These are phyloP conservation scores for Lycophotia porphyrea DNA, from an alignment of 2,888 invertebrate species.

Conservation along the genomic window DNA sequence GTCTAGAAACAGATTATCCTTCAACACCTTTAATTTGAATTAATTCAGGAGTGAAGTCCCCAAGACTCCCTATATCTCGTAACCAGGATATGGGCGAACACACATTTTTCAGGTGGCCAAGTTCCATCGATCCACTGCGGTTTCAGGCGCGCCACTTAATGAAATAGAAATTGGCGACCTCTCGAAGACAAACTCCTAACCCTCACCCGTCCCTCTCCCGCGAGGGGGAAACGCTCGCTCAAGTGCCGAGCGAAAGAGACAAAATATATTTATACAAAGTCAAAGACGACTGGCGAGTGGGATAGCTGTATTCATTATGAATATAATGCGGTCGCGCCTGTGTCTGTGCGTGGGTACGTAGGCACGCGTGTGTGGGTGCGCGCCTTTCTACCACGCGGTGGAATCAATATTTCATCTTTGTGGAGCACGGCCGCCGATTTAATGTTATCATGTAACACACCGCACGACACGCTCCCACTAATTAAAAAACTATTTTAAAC, in stretches of 20 bases:
- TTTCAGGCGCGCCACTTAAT: constrained; percentile 88
- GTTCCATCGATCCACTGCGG: constrained; percentile 87
- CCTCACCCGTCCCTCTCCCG: constrained; percentile 85
- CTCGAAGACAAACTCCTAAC: constrained; percentile 89
- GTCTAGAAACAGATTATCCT: background rate
- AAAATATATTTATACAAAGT: constrained; percentile 90
- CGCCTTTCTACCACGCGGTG: constrained; percentile 82
- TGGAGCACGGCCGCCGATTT: constrained; percentile 77
- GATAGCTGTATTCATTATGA: constrained; percentile 90
- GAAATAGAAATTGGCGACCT: constrained; percentile 90
- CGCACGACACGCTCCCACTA: constrained; percentile 11
- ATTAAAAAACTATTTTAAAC: constrained; percentile 48
- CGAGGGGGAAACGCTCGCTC: constrained; percentile 79
- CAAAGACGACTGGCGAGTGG: constrained; percentile 89
- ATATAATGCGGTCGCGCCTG: constrained; percentile 89
- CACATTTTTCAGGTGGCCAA: constrained; percentile 79
- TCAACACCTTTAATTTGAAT: background rate
- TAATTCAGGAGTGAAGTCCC: background rate
- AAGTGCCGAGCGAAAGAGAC: constrained; percentile 85
- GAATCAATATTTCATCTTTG: constrained; percentile 89
- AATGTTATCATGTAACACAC: constrained; percentile 51
- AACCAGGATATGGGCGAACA: constrained; percentile 40
- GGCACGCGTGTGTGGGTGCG: constrained; percentile 80
- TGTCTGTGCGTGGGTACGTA: constrained; percentile 87
- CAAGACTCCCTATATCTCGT: constrained; percentile 12